Evolutionary conservation across 2,797 vertebrate genomes (phyloP), one percentile per base, ranked within the genome.

Genomic region (Melopsittacus undulatus): DNA sequence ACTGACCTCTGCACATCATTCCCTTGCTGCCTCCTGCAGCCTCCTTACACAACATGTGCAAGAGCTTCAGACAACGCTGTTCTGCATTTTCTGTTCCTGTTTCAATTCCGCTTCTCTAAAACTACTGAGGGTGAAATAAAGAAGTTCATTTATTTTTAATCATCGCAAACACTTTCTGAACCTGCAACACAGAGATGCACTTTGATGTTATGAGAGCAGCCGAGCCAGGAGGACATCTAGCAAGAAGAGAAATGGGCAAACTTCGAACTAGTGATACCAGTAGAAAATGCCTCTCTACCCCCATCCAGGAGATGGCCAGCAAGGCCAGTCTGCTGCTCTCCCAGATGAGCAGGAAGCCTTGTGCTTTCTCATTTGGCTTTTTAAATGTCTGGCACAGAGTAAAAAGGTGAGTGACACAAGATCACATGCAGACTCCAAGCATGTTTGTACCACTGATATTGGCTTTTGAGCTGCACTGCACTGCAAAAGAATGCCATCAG

Each of bases 31-130:
- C 21, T 81, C 68, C 88, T 24, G 24, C 81, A 36, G 62, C 38
- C 38, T 26, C 38, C 42, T 30, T 13, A 43, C 1, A 0, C n/a
- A 38, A 17, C 23, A 11, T 4, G 11, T 27, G 40, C 52, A 24
- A 29, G 42, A 40, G 19, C 68, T 87, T 73, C 34, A 67, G 63
- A 62, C 0, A 3, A 32, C 23, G 15, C 85, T 1, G 7, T 45
- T 51, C 57, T 7, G 17, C 14, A 2, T 68, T 96, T 93, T 95
- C 83, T 73, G 83, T 97, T 97, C 96, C 89, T 34, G 89, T 97
- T 96, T 96, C 89, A 90, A 3, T 96, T 97, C 93, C 3, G 2
- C 95, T 95, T 92, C 88, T 90, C 76, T 81, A 36, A 87, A 92
- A 45, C 32, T 87, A 80, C 54, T 30, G 64, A 46, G 77, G 26